Percentiles rank a stretch among this genome's conserved stretches.
These are phyloP conservation scores for Gonioctena quinquepunctata DNA, from an alignment of 1,140 invertebrate genomes.

Conservation along the genomic window DNA sequence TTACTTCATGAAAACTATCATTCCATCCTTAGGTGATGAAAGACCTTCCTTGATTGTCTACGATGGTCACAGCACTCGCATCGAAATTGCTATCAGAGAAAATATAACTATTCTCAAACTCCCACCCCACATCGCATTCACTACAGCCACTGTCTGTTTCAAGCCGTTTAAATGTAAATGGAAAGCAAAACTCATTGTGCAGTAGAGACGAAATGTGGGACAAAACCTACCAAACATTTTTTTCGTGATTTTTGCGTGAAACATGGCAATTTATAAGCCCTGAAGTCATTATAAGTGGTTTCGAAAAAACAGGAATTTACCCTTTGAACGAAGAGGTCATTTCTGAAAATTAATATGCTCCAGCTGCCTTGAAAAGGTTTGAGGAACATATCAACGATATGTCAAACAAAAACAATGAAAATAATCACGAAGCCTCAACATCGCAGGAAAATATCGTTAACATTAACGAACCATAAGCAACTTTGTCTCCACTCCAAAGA, in stretches of 20 bases:
- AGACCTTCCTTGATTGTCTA: constrained; percentile 46
- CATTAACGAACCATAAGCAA: neutral
- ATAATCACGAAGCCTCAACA: neutral
- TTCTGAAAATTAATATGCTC: neutral
- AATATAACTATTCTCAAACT: constrained; percentile 13
- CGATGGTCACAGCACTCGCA: constrained; percentile 51
- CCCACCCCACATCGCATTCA: constrained; percentile 46
- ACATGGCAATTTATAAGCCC: neutral
- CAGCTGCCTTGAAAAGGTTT: neutral
- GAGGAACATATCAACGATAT: neutral
- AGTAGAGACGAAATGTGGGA: neutral
- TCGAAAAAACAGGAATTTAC: neutral
- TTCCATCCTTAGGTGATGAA: constrained; percentile 32
- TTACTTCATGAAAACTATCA: constrained; percentile 46
- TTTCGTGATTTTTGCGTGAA: neutral
- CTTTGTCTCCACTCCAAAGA: neutral
- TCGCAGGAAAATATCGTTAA: neutral
- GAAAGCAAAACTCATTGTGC: neutral
- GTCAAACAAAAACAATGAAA: neutral
- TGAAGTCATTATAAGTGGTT: neutral
- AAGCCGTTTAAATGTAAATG: constrained; percentile 7
- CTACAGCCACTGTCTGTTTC: constrained; percentile 47
- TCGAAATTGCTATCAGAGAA: constrained; percentile 34
- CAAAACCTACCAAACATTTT: neutral
- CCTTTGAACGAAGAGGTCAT: neutral